phyloP scores from a whole-genome alignment of 2,888 invertebrate species.

The Cerceris ruficornis region DNA sequence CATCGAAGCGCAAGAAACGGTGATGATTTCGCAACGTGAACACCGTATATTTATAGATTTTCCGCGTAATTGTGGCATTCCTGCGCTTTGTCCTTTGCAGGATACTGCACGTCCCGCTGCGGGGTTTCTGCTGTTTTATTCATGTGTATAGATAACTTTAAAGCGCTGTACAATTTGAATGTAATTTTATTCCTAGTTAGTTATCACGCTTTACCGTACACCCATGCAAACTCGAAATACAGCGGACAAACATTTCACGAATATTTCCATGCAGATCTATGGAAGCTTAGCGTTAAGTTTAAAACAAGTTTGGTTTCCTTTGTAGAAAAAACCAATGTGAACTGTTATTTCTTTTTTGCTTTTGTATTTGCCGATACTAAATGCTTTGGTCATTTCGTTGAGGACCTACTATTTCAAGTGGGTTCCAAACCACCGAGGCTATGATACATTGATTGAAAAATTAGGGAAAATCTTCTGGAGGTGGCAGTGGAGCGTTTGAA shows the following conservation, averaged over 20 bases:
- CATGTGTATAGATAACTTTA: conserved; percentile 24
- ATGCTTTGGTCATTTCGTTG: too few species aligned
- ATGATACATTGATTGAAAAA: too few species aligned
- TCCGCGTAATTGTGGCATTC: conserved; percentile 40
- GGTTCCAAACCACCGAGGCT: too few species aligned
- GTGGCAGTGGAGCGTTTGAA: too few species aligned
- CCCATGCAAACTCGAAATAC: not conserved
- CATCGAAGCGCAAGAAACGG: conserved; percentile 12
- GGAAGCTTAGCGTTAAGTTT: too few species aligned
- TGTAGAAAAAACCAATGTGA: too few species aligned
- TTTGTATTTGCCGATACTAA: too few species aligned
- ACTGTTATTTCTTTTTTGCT: too few species aligned
- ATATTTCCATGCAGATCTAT: too few species aligned
- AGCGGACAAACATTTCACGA: not conserved
- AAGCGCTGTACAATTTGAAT: conserved; percentile 8
- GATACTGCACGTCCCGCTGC: not conserved
- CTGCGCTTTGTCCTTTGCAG: conserved; percentile 38
- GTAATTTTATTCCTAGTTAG: conserved; percentile 9
- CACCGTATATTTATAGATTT: conserved; percentile 44
- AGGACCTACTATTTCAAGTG: too few species aligned
- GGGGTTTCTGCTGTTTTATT: conserved; percentile 12
- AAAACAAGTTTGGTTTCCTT: too few species aligned
- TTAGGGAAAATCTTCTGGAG: too few species aligned
- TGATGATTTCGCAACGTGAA: conserved; percentile 19
- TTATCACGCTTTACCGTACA: not conserved